Conservation (phyloP, 2,888 invertebrate genomes). For the Archaeoteleia sp. region DNA sequence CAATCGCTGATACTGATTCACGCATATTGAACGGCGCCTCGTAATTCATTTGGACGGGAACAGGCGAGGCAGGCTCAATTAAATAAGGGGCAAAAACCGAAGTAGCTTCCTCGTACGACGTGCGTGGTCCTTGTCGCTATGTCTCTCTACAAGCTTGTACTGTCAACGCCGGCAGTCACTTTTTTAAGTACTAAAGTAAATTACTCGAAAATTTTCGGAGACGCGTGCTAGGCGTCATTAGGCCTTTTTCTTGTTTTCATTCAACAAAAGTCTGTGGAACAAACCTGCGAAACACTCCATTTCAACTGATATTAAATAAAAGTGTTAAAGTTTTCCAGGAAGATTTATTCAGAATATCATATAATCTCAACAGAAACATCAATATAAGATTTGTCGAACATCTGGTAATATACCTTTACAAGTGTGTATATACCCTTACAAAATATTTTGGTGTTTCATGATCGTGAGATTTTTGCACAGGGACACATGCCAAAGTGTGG, state of each 20-base stretch:
- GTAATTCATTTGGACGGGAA: constrained; percentile 67
- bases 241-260: constrained; percentile 13
- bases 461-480: too few species aligned
- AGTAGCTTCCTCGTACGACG: constrained; percentile 71
- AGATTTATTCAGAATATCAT: too few species aligned
- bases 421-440: too few species aligned
- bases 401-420: too few species aligned
- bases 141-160: constrained; percentile 32
- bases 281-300: too few species aligned
- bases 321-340: too few species aligned
- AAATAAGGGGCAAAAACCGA: constrained; percentile 64
- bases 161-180: constrained; percentile 47
- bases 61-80: constrained; percentile 70
- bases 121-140: constrained; percentile 67
- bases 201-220: constrained; percentile 31
- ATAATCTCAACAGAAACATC: too few species aligned
- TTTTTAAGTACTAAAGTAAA: constrained; percentile 27
- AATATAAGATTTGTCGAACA: too few species aligned
- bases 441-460: too few species aligned
- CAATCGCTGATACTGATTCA: constrained; percentile 9
- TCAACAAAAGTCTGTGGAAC: too few species aligned
- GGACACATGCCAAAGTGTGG: constrained; percentile 53
- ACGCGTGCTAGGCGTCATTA: constrained; percentile 51
- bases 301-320: too few species aligned
- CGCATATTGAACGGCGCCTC: constrained; percentile 58